Base-by-base conservation (phyloP, 2,797 vertebrate species). In the Graptemys geographica region DNA sequence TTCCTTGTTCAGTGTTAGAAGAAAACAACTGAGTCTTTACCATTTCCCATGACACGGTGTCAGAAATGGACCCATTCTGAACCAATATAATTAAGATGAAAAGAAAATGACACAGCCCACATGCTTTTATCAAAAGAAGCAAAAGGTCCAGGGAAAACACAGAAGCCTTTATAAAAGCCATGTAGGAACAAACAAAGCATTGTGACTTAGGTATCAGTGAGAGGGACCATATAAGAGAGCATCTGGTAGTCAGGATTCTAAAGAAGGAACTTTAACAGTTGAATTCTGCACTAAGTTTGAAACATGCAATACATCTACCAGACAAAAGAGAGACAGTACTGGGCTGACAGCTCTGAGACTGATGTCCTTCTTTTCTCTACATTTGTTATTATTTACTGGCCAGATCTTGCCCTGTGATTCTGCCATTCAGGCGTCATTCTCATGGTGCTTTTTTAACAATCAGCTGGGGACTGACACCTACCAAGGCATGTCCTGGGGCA, bases 101-200 rank as follows among this genome's bases (percentile, higher is more conserved):
- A 65, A 65, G 33, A 69, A 69, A 69, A 69, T 37, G 33, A 69
- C 62, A 21, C 5, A 11, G 65, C 19, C 18, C 2, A 5, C 19
- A 18, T 91, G 56, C 92, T 94, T 92, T 94, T 94, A 52, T 49
- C 74, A 57, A 90, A 95, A 69, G 4, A 62, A 79, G 78, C 59
- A 90, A 37, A 15, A 15, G 72, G n/a, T 11, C 47, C 25, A 33
- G 65, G 80, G 89, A 80, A 92, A 86, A 95, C 4, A 11, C 28
- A 90, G 80, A 88, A 25, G 6, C 49, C 52, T 27, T 83, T 23
- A 37, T 13, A 87, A 91, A 12, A 11, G 12, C 15, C 74, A 52
- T 85, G 21, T 87, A 3, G 41, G 56, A 65, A 69, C n/a, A 69
- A 69, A 11, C n/a, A 69, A n/a, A 37, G 19, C n/a, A 69, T 37